phyloP scores from a whole-genome alignment of 1,140 invertebrate species.

The Drosophila guanche region DNA sequence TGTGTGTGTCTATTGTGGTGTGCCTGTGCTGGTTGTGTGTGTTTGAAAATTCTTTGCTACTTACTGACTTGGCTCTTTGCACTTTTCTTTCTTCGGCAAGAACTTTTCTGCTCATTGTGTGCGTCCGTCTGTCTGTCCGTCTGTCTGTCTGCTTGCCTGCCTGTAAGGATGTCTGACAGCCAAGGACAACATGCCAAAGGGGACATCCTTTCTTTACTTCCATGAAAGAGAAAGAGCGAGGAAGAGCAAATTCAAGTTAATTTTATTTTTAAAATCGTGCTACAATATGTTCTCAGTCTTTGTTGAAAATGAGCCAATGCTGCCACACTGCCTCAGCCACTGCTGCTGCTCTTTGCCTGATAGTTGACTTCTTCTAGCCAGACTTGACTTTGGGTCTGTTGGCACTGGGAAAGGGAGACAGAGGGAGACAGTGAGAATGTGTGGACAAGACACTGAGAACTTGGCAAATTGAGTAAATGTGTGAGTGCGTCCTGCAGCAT shows the following conservation, averaged over 20 bases:
- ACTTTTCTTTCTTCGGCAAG: conserved; percentile 29
- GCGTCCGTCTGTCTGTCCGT: conserved; percentile 5
- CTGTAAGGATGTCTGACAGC: conserved; percentile 31
- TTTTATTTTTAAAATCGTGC: conserved; percentile 72
- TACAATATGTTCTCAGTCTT: conserved; percentile 63
- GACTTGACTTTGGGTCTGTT: background rate
- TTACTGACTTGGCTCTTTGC: conserved; percentile 47
- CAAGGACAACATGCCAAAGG: conserved; percentile 51
- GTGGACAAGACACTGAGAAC: conserved; percentile 47
- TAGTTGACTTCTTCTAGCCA: conserved; percentile 13
- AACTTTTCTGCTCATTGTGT: conserved; percentile 52
- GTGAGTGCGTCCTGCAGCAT: background rate
- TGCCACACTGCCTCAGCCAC: too few species aligned
- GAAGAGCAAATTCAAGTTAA: conserved; percentile 56
- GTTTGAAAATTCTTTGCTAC: conserved; percentile 54
- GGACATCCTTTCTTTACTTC: conserved; percentile 29
- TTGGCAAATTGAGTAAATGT: conserved; percentile 60
- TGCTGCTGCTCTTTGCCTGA: conserved; percentile 15
- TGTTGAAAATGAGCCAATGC: conserved; percentile 28
- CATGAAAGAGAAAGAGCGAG: background rate
- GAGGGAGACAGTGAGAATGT: conserved; percentile 29
- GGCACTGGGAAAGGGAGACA: conserved; percentile 10
- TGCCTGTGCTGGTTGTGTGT: conserved; percentile 19
- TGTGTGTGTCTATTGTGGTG: conserved; percentile 16
- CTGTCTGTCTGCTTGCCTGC: conserved; percentile 16